Evolutionary conservation across 2,888 invertebrate species (phyloP), one percentile per base, ranked within the genome.

Genomic region (Cryptocephalus moraei): DNA sequence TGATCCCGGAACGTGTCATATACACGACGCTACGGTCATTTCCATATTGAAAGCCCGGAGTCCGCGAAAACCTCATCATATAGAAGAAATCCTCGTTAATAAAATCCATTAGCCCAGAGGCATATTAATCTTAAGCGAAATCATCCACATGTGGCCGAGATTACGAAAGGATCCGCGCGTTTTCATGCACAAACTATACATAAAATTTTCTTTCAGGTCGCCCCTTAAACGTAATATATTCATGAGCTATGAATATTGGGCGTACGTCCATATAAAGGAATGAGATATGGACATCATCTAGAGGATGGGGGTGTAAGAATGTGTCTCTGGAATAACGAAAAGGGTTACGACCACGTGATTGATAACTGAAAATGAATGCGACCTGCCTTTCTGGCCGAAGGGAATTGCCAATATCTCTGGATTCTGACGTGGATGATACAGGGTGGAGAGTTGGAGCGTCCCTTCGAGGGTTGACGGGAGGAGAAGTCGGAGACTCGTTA

Each of bases 281-380:
- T 53, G 56, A 56, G 56, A 56, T 56, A 56, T 56, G 56, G 56
- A 54, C 56, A 50, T 56, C 56, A 56, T 56, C 56, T 56, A 52
- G 52, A 53, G 52, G 14, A 22, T 10, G 39, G 45, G 46, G 46
- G 48, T 50, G 49, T 49, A 54, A 56, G 54, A 54, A 56, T 50
- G 47, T 53, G 55, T 53, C 55, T 48, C 55, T 46, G 53, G 49
- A 53, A 55, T 52, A 49, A 48, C 49, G 52, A 51, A 56, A 56
- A 56, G 56, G 56, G 56, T 56, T 54, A 47, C 46, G 44, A 49
- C 22, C 22, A 22, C 46, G 54, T 56, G 56, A 56, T 56, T 56
- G 55, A 56, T 56, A 56, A 55, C 55, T 46, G 51, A 52, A 55
- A 53, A 54, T 56, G 56, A 56, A 54, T 50, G 52, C 50, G 49